Evolutionary conservation across 2,113 vertebrate genomes (phyloP).

Genomic region (Aleadryas rufinucha): DNA sequence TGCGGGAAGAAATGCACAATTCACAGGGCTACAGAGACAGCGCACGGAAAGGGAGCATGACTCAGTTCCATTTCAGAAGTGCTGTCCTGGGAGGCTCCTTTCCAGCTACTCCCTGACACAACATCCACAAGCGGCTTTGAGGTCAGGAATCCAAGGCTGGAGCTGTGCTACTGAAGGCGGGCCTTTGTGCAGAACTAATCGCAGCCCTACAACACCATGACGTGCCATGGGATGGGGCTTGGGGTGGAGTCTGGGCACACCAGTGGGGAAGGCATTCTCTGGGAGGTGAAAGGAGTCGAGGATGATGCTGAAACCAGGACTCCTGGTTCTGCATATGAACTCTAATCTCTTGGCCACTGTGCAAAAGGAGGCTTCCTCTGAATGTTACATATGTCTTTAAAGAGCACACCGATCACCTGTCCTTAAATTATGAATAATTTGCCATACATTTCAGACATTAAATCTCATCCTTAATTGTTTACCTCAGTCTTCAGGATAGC

Average conservation of each 20-base stretch:
- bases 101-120: background rate
- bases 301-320: background rate
- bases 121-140: background rate
- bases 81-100: background rate
- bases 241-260: background rate
- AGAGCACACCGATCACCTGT: background rate
- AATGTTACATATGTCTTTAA: background rate
- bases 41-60: background rate
- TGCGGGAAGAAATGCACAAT: background rate
- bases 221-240: rapidly evolving
- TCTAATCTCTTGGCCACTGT: background rate
- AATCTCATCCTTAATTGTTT: background rate
- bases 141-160: background rate
- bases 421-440: background rate
- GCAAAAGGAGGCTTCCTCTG: background rate
- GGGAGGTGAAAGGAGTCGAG: background rate
- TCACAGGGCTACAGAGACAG: background rate
- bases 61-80: background rate
- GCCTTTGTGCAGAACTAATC: background rate
- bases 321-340: background rate
- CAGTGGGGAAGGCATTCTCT: background rate
- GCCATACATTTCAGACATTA: background rate
- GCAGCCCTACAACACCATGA: rapidly evolving
- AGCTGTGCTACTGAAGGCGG: rapidly evolving
- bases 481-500: background rate